Base-by-base conservation (phyloP, 2,113 vertebrate species). In the Motacilla tschutschensis region DNA sequence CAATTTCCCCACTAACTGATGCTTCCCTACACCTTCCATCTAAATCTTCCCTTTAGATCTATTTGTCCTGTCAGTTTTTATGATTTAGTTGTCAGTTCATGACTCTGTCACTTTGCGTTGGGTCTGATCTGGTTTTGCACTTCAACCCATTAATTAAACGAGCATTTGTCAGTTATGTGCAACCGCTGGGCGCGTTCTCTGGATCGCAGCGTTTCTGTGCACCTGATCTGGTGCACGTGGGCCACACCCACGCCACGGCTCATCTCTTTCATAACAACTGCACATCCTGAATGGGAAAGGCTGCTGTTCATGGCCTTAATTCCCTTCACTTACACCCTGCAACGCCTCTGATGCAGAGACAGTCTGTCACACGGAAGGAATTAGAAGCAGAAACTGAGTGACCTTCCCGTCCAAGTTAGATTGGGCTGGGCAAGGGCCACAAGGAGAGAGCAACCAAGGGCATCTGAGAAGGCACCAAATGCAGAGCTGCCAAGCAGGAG, bases 301-400 rank as follows among this genome's bases (percentile, higher is more conserved):
- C 47, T 87, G 51, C 14, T 0, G 0, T 8, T 36, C 33, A 0
- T 8, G 40, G 44, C 57, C 87, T 66, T 59, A 28, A 59, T 70
- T 73, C 59, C 77, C 35, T 24, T 59, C 51, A 10, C 43, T 75
- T 46, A 36, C 54, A 47, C 18, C 33, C 69, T 40, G 40, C 0
- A 0, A 25, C 0, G 0, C 76, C 59, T 28, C 38, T 0, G 0
- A n/a, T 0, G 2, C 36, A 6, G 18, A 20, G 47, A 14, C 24
- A 33, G 40, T 83, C 46, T 62, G 46, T 22, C 0, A 0, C n/a
- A 47, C 12, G 0, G 0, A 20, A 67, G 66, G 55, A 73, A 55
- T 78, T 62, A 66, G n/a, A 58, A 67, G 62, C 59, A 92, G 86
- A 62, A 83, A n/a, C 33, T 36, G 63, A 51, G 53, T 50, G 47